phyloP scores from a whole-genome alignment of 2,797 vertebrate genomes.

The Nothura maculosa region DNA sequence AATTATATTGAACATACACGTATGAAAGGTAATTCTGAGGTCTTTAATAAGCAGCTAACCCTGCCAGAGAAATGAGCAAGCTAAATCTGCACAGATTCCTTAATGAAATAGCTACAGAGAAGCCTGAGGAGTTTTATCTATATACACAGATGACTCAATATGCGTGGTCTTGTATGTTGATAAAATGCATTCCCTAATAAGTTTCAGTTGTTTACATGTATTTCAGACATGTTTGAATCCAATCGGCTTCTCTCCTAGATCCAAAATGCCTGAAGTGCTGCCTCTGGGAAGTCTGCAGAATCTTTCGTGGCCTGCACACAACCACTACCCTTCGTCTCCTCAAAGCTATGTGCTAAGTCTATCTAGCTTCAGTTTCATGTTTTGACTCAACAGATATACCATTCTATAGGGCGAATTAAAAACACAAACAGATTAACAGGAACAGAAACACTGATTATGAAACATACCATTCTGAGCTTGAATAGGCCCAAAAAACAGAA shows the following conservation, averaged over 20 bases:
- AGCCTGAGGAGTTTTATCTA: neutral
- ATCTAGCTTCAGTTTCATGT: too few species aligned
- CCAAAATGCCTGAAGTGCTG: neutral
- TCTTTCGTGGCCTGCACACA: neutral
- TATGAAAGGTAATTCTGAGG: neutral
- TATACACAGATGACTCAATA: accelerated
- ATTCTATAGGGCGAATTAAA: neutral
- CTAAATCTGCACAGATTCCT: neutral
- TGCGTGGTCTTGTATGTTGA: accelerated
- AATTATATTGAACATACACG: neutral
- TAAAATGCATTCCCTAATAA: neutral
- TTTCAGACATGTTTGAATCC: neutral
- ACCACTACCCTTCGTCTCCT: accelerated
- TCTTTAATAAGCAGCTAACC: neutral
- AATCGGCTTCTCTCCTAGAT: neutral
- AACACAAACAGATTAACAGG: accelerated
- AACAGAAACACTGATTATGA: neutral
- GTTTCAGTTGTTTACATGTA: neutral
- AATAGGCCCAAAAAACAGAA: neutral
- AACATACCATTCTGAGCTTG: neutral
- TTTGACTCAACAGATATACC: neutral
- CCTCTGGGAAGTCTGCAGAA: neutral
- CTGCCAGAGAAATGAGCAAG: neutral
- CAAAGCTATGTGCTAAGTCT: accelerated
- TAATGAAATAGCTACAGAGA: neutral